These are phyloP conservation scores for Drosophila sechellia DNA, from an alignment of 1,140 invertebrate genomes.

Conservation along the genomic window DNA sequence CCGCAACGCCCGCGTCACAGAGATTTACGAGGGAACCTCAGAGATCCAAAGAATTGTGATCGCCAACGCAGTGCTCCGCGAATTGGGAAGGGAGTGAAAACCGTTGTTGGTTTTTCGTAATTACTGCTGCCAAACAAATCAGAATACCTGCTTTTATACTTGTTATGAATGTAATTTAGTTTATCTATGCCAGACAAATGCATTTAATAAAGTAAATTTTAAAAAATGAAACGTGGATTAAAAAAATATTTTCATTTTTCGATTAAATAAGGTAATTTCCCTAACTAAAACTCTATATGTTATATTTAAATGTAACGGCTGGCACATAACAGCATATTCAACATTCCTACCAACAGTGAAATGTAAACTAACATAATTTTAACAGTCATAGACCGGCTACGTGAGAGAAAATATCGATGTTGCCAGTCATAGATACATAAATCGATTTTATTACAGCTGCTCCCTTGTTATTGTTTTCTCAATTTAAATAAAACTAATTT, in stretches of 20 bases:
- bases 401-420: too few relatives aligned
- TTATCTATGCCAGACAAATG: not conserved
- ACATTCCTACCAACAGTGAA: too few relatives aligned
- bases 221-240: not conserved
- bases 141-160: not conserved
- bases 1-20: conserved; percentile 94
- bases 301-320: too few relatives aligned
- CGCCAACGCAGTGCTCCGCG: conserved; percentile 89
- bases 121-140: not conserved
- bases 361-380: too few relatives aligned
- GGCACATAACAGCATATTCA: too few relatives aligned
- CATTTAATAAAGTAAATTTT: not conserved
- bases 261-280: not conserved
- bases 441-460: too few relatives aligned
- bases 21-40: conserved; percentile 97
- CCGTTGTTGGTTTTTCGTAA: too few relatives aligned
- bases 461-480: conserved; percentile 13
- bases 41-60: conserved; percentile 98
- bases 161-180: not conserved
- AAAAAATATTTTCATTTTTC: not conserved
- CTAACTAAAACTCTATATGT: too few relatives aligned
- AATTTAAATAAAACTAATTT: conserved; percentile 1
- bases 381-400: too few relatives aligned
- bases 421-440: too few relatives aligned
- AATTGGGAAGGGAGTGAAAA: conserved; percentile 33